These are phyloP conservation scores for Momotus momota DNA, from an alignment of 2,797 vertebrate genomes.

Conservation along the genomic window DNA sequence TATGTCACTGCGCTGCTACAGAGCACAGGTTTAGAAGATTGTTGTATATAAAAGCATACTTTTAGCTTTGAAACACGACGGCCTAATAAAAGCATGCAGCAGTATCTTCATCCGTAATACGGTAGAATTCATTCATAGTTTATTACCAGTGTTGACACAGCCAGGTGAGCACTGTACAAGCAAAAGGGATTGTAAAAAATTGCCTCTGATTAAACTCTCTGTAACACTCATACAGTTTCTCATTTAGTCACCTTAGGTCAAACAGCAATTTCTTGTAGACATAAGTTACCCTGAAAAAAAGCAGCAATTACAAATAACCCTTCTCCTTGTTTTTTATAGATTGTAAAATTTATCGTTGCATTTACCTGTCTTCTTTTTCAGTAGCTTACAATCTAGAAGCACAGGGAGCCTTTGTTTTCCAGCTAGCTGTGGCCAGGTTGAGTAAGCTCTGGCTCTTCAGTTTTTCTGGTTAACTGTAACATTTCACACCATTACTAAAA, in stretches of 20 bases:
- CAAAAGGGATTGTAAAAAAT: constrained; percentile 75
- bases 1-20: constrained; percentile 66
- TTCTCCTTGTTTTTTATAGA: constrained; percentile 66
- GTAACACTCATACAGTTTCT: constrained; percentile 72
- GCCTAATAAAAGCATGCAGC: constrained; percentile 85
- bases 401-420: constrained; percentile 78
- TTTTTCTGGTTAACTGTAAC: constrained; percentile 78
- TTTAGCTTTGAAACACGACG: constrained; percentile 77
- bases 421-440: constrained; percentile 72
- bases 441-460: constrained; percentile 79
- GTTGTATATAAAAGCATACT: constrained; percentile 72
- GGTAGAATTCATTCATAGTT: constrained; percentile 73
- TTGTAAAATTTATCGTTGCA: constrained; percentile 58
- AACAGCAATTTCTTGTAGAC: constrained; percentile 78
- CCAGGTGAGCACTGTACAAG: constrained; percentile 80
- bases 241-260: constrained; percentile 79
- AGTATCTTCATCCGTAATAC: constrained; percentile 71
- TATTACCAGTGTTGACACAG: constrained; percentile 83
- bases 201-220: constrained; percentile 78
- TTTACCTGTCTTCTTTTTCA: constrained; percentile 75
- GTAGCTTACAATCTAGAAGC: constrained; percentile 78
- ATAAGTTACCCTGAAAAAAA: constrained; percentile 86
- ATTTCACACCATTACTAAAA: constrained; percentile 67
- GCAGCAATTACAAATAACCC: constrained; percentile 84
- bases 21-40: constrained; percentile 71